Conservation (phyloP, 2,888 invertebrate species). For the Sympetrum striolatum region DNA sequence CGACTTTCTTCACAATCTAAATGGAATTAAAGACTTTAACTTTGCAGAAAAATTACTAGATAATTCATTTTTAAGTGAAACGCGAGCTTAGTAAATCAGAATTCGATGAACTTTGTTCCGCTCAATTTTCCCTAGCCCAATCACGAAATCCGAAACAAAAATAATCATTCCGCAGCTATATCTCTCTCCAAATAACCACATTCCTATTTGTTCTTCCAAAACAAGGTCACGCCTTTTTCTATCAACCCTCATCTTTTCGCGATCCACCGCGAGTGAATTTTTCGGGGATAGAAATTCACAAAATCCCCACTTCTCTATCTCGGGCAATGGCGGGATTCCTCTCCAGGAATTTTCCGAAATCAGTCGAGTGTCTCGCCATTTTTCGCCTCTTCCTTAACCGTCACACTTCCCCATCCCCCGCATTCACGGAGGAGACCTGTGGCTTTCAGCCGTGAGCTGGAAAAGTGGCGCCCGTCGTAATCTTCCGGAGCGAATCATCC, state of each 20-base stretch:
- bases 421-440: slow-evolving; percentile 1
- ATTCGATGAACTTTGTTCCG: too few relatives aligned
- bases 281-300: not conserved
- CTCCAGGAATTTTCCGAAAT: not conserved
- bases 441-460: slow-evolving; percentile 12
- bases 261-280: not conserved
- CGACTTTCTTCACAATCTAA: too few relatives aligned
- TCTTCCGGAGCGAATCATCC: slow-evolving; percentile 1
- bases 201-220: too few relatives aligned
- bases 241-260: not conserved
- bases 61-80: too few relatives aligned
- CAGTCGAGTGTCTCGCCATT: not conserved
- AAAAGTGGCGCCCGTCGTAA: slow-evolving; percentile 15
- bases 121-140: too few relatives aligned
- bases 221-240: too few relatives aligned
- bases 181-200: too few relatives aligned
- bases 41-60: too few relatives aligned
- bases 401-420: not conserved
- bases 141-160: too few relatives aligned
- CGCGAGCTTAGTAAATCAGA: too few relatives aligned
- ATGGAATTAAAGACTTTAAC: too few relatives aligned
- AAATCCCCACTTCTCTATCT: not conserved
- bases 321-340: not conserved
- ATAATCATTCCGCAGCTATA: too few relatives aligned
- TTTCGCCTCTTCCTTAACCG: not conserved